Evolutionary conservation across 2,888 invertebrate genomes (phyloP), one percentile per base, ranked within the genome.

Genomic region (Dusona sp.): DNA sequence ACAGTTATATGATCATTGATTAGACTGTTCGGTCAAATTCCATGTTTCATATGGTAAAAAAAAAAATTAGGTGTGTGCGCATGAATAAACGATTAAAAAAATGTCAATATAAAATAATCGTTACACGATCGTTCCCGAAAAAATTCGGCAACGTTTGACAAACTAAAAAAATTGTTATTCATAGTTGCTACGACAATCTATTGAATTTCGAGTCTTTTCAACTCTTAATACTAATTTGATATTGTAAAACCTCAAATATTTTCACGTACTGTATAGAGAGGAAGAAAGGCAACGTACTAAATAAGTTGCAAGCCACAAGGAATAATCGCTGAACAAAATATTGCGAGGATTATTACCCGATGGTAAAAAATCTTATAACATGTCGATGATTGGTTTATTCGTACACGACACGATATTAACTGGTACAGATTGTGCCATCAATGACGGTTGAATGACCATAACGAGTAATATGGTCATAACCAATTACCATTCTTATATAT

Each of bases 391-490:
- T 61, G 61, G 61, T 25, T 61, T 29, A 22, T 29, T 61, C 13
- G 25, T 29, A 61, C 4, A 13, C 61, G 61, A 13, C 25, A 29
- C 61, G 13, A 61, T 61, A 61, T 61, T 29, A 29, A 61, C 16
- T 61, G 61, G 61, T 61, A 61, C 61, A 16, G 61, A 61, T 61
- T 29, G 61, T 61, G 61, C 16, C 61, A 61, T 61, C 22, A 77
- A 77, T 57, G 38, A 51, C 11, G 22, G 25, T 54, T 64, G 65
- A 65, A 73, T 73, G 73, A 73, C 73, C 73, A 73, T 73, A 73
- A 29, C 74, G 38, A 45, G 29, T 42, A 51, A 51, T 51, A 54
- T 57, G 45, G 42, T 48, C 74, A 74, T 57, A 38, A 36, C 57
- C 74, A 75, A 48, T 77, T 36, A 65, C 22, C 48, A 65, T 48